phyloP scores from a whole-genome alignment of 2,888 invertebrate species.

The Cryptus viduatorius region DNA sequence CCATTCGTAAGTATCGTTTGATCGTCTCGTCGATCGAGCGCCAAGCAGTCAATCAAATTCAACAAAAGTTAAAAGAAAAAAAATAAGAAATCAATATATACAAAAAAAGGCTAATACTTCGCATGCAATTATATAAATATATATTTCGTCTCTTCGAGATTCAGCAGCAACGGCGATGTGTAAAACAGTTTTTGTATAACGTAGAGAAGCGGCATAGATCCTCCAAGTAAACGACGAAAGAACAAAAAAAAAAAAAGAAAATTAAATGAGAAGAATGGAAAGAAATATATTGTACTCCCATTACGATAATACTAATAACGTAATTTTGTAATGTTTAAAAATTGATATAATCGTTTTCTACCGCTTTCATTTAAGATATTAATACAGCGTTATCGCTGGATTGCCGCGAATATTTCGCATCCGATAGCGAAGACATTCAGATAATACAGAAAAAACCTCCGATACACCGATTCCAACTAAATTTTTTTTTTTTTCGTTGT shows the following conservation, averaged over 20 bases:
- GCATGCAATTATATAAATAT: conserved; percentile 36
- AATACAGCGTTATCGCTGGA: conserved; percentile 28
- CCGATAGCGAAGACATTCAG: conserved; percentile 28
- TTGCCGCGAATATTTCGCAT: conserved; percentile 41
- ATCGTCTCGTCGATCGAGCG: conserved; percentile 44
- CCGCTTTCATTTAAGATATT: conserved; percentile 70
- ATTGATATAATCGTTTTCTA: conserved; percentile 74
- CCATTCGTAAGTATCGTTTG: conserved; percentile 36
- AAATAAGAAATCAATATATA: conserved; percentile 6
- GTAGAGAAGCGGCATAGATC: conserved; percentile 35
- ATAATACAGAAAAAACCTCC: not conserved
- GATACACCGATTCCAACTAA: conserved; percentile 1
- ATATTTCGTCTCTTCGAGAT: conserved; percentile 41
- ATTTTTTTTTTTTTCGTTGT: conserved; percentile 12
- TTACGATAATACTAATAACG: conserved; percentile 66
- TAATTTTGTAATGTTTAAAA: conserved; percentile 73
- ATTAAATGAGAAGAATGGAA: not conserved
- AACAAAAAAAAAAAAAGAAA: not conserved
- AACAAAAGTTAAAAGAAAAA: conserved; percentile 26
- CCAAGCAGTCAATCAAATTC: conserved; percentile 65
- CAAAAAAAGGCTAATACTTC: conserved; percentile 24
- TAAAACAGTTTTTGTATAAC: conserved; percentile 54
- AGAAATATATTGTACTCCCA: conserved; percentile 52
- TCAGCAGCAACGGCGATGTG: conserved; percentile 15
- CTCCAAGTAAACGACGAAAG: conserved; percentile 9